Evolutionary conservation across 2,797 vertebrate species (phyloP), one percentile per base, ranked within the genome.

Genomic region (Cephalopachus bancanus): DNA sequence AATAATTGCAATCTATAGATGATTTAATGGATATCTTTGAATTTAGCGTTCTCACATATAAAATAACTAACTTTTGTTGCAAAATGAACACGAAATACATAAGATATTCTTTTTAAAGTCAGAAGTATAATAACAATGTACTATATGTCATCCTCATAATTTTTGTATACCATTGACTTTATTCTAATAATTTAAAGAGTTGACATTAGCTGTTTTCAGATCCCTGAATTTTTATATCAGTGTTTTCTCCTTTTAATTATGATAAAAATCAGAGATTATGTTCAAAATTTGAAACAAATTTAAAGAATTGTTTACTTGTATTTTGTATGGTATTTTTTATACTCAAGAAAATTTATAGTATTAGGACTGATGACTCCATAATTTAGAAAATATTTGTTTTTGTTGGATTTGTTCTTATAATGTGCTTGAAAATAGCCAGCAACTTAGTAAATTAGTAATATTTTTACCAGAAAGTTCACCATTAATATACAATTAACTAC

Each of bases 301-400:
- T 79, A 33, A 72, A 64, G 6, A 93, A 44, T 12, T 74, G 59
- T 92, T 84, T 67, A 33, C 69, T 89, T 93, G n/a, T 20, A 79
- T 92, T 89, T 84, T 76, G n/a, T 76, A 15, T 80, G 20, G 37
- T 75, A 33, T 69, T 85, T 24, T 74, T 83, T 65, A 65, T 85
- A 16, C 4, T 89, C 20, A 74, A 28, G 60, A 89, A 89, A 28
- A 60, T 60, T 79, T 6, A 55, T 62, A 6, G 7, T 81, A 67
- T 67, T 19, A 71, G 14, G 10, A 12, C 3, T 49, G 9, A 84
- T 28, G 10, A 53, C 26, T 7, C 8, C 5, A 79, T 6, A 60
- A 80, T 80, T 94, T 85, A 67, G 44, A 80, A 89, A 84, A 67
- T 51, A 80, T 79, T 79, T 80, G 6, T 76, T 87, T 37, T 87